Conservation (phyloP, 35 echinoderm and acorn worm genomes). For the Ophiothrix spiculata region DNA sequence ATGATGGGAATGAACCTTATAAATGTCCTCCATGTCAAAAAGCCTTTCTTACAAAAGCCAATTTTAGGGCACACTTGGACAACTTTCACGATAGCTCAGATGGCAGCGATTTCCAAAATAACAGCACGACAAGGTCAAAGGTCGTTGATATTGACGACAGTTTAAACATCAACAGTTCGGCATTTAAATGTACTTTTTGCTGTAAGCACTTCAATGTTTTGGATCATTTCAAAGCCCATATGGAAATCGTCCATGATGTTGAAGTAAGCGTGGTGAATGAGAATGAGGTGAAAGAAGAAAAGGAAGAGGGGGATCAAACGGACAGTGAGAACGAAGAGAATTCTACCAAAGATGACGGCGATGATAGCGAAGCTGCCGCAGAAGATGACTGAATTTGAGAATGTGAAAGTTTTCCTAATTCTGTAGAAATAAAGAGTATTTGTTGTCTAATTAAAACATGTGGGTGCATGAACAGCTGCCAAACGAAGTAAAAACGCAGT, state of each 20-base stretch:
- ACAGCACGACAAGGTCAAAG: not conserved
- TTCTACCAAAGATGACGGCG: too few relatives aligned
- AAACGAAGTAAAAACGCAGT: too few relatives aligned
- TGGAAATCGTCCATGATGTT: not conserved
- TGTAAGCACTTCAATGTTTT: not conserved
- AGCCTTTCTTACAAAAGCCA: not conserved
- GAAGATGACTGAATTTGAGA: too few relatives aligned
- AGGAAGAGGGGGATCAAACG: too few relatives aligned
- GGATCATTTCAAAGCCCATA: conserved; percentile 3
- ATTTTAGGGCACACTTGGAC: not conserved
- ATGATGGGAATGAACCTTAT: not conserved
- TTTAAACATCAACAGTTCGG: not conserved
- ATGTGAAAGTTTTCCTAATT: too few relatives aligned
- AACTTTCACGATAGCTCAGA: not conserved
- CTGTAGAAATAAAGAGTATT: too few relatives aligned
- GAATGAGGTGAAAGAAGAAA: too few relatives aligned
- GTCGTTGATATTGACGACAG: not conserved
- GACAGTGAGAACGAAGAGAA: too few relatives aligned
- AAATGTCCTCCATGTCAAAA: not conserved
- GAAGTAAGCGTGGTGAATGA: not conserved
- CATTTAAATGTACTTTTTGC: not conserved
- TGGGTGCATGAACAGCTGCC: too few relatives aligned
- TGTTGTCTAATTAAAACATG: too few relatives aligned
- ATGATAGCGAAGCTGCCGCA: too few relatives aligned
- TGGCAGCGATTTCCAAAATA: not conserved